phyloP scores from a whole-genome alignment of 2,888 invertebrate species.

The Sinopyrophorus schimmeli region DNA sequence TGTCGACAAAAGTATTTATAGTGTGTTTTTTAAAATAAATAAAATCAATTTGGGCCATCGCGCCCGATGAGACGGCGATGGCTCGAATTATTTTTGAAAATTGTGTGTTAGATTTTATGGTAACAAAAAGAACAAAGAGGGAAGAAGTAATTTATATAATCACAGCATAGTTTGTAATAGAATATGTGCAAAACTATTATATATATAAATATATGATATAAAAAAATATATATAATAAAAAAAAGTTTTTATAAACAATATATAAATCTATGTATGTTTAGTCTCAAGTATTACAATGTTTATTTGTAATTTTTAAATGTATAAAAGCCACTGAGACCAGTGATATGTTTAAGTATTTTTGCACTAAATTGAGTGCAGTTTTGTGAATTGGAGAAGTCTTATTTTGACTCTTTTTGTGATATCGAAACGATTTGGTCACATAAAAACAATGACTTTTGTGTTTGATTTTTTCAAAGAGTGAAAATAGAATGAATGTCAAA shows the following conservation, averaged over 20 bases:
- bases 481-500: conserved; percentile 3
- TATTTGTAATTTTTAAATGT: conserved; percentile 32
- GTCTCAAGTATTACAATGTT: conserved; percentile 30
- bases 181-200: conserved; percentile 29
- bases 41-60: too few species aligned
- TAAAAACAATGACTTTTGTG: conserved; percentile 38
- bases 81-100: too few species aligned
- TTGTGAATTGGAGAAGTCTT: conserved; percentile 45
- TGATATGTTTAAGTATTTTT: conserved; percentile 56
- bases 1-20: too few species aligned
- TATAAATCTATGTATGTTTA: conserved; percentile 32
- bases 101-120: too few species aligned
- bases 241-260: conserved; percentile 34
- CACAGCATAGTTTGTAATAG: conserved; percentile 33
- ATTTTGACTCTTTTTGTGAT: conserved; percentile 52
- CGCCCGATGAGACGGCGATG: too few species aligned
- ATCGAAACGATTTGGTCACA: conserved; percentile 46
- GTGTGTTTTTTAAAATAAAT: too few species aligned
- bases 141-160: too few species aligned
- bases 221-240: too few species aligned
- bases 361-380: conserved; percentile 46
- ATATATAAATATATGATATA: conserved; percentile 23
- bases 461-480: conserved; percentile 5
- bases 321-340: conserved; percentile 44
- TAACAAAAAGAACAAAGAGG: too few species aligned